A percentile compares a stretch with the other conserved stretches of the same genome.
Conservation (phyloP, 2,888 invertebrate species). For the Pteria penguin region DNA sequence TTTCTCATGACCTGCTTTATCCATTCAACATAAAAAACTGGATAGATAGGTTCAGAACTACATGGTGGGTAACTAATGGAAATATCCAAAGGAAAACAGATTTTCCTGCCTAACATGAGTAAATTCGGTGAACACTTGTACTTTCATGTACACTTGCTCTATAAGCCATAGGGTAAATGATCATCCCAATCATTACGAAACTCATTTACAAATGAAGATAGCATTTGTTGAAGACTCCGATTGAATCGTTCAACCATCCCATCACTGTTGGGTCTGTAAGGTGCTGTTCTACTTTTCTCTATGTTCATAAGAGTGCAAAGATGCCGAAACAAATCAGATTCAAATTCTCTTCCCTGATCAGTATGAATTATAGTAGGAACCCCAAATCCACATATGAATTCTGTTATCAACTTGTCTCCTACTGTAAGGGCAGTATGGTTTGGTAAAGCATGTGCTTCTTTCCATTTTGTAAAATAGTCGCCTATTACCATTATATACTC, state of each 20-base stretch:
- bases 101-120: slow-evolving; percentile 48
- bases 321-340: slow-evolving; percentile 43
- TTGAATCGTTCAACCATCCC: slow-evolving; percentile 52
- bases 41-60: not conserved
- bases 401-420: slow-evolving; percentile 47
- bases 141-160: slow-evolving; percentile 39
- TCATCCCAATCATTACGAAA: slow-evolving; percentile 44
- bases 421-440: slow-evolving; percentile 35
- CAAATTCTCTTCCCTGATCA: slow-evolving; percentile 57
- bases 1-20: slow-evolving; percentile 3
- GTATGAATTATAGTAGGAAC: slow-evolving; percentile 47
- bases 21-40: slow-evolving; percentile 41
- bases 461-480: slow-evolving; percentile 44
- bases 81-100: slow-evolving; percentile 46
- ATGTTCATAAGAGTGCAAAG: slow-evolving; percentile 47
- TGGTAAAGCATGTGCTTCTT: slow-evolving; percentile 11
- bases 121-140: slow-evolving; percentile 45
- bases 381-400: slow-evolving; percentile 47
- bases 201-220: slow-evolving; percentile 36
- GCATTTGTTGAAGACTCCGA: slow-evolving; percentile 43
- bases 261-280: slow-evolving; percentile 47
- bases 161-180: slow-evolving; percentile 50
- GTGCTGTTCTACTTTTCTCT: slow-evolving; percentile 47
- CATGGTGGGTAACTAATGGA: slow-evolving; percentile 35
- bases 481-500: too few species aligned